Evolutionary conservation across 2,113 vertebrate genomes (phyloP), one percentile per base, ranked within the genome.

Genomic region (Neomonachus schauinslandi): DNA sequence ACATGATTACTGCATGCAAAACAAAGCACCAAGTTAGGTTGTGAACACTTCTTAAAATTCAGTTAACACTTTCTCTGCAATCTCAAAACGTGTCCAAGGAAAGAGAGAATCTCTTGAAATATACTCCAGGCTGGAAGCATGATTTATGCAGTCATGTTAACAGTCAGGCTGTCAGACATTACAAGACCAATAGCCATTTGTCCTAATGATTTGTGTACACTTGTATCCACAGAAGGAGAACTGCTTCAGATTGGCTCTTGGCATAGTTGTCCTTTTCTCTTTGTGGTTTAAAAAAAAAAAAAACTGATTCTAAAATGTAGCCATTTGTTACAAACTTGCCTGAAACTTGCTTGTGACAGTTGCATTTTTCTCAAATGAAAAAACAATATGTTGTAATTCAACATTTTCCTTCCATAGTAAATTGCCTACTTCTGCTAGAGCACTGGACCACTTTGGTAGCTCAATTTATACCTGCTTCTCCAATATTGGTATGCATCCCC

Each of bases 301-400:
- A 79, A 36, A 13, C 39, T 79, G 51, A 92, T 89, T 97, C 79
- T 71, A 81, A 97, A 93, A 69, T 28, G 49, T 88, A 85, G 81
- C 63, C 94, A 87, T 89, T 97, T 97, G 71, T 97, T 95, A 97
- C 28, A 93, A 59, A 89, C 84, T 83, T 89, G 69, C 80, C 93
- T 53, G 42, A 94, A 97, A 96, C 59, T 83, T 91, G 61, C 33
- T 89, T 15, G 16, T 28, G 77, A 93, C 24, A 61, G 67, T 46
- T 76, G 55, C 18, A 71, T 94, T 97, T 95, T 92, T 85, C 83
- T 19, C 36, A 91, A 95, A 97, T 69, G 84, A 85, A 92, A 94
- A 90, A 87, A 87, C 80, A 92, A 67, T 33, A 42, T 87, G 94
- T 72, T 28, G 31, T 86, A 81, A 97, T 97, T 57, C 89, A 59